Evolutionary conservation across 2,113 vertebrate species (phyloP), one percentile per base, ranked within the genome.

Genomic region (Muntiacus reevesi): DNA sequence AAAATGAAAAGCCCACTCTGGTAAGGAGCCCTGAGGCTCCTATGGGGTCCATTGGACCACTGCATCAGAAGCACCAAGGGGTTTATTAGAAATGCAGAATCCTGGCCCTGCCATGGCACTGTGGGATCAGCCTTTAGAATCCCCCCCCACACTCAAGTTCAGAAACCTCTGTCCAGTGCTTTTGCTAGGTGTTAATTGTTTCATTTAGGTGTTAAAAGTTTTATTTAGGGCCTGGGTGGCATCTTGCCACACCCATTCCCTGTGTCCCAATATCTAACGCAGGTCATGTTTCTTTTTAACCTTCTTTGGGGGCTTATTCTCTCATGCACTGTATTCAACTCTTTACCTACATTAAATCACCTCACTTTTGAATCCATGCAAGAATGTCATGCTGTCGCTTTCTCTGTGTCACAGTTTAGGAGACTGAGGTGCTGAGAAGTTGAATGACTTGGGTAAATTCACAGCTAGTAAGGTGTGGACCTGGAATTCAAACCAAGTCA

Each of bases 21-120:
- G 33, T 19, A 30, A 14, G 40, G 5, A 19, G 59, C 15, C 43
- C 19, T 2, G 47, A n/a, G 89, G n/a, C 23, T 55, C 33, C 52
- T 4, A 1, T 6, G 40, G 55, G 52, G 36, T 30, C 50, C 1
- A 0, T 0, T 0, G 3, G 19, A 5, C 62, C 9, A 0, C 59
- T 5, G 57, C 6, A 6, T 43, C 57, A 84, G 60, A 82, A 28
- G 28, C 23, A 12, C 62, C 16, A 10, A 21, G 17, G 60, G 40
- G 8, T 25, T 64, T 19, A 10, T 36, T 82, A 4, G 45, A 43
- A 67, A 50, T 25, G 64, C 74, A 27, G 76, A 84, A 14, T n/a
- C 71, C 84, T 1, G 40, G 7, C 36, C 43, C 50, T 7, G 2
- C 27, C 3, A 1, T 0, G 6, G 55, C 8, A 54, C 45, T 36